These are phyloP conservation scores for Scatophagus argus DNA, from an alignment of 2,113 vertebrate species.

Conservation along the genomic window DNA sequence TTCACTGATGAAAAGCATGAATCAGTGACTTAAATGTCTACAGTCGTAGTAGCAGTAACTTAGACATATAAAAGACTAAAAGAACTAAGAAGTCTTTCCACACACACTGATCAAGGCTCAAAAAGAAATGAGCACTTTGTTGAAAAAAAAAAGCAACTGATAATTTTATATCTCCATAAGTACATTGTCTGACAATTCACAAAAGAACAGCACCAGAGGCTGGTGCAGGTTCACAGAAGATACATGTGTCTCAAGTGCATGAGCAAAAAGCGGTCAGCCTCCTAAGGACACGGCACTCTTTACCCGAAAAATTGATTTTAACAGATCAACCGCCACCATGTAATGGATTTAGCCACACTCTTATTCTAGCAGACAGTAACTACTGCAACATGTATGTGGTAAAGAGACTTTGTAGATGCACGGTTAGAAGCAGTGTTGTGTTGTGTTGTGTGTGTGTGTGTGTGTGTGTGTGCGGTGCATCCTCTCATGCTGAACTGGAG, in stretches of 20 bases:
- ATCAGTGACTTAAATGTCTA: not conserved
- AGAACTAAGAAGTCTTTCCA: not conserved
- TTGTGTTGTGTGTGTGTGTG: not conserved
- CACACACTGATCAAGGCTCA: not conserved
- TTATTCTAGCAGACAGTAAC: constrained; percentile 10
- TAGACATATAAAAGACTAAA: not conserved
- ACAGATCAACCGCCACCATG: constrained; percentile 12
- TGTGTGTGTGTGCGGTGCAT: constrained; percentile 35
- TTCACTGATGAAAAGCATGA: not conserved
- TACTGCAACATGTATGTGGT: constrained; percentile 12
- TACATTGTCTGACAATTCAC: not conserved
- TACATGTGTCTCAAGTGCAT: constrained; percentile 26
- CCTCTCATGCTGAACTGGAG: constrained; percentile 42
- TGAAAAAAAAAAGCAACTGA: not conserved
- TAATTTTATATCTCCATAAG: not conserved
- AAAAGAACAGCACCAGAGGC: not conserved
- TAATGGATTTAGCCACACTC: constrained; percentile 9
- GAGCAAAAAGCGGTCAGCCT: constrained; percentile 11
- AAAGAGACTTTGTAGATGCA: constrained; percentile 14
- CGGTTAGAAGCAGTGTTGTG: constrained; percentile 9
- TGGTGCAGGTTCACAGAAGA: constrained; percentile 9
- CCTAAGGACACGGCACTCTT: not conserved
- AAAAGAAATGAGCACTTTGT: not conserved
- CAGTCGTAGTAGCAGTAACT: not conserved
- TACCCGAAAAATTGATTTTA: constrained; percentile 8